Conservation (phyloP, 2,797 vertebrate genomes). For the Cichlasoma orientale region DNA sequence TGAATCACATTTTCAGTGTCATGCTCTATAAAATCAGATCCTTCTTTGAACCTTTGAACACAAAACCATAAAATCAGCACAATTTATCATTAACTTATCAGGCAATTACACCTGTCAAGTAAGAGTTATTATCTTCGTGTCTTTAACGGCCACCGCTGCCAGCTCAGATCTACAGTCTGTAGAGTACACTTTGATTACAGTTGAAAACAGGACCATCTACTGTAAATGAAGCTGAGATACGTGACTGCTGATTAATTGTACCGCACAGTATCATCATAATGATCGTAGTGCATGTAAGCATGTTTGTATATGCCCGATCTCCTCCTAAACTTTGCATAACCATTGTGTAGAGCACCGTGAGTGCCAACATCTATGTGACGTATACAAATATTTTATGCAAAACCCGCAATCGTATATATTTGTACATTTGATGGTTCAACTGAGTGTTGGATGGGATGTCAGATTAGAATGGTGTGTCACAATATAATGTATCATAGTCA, state of each 20-base stretch:
- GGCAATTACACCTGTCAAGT: not conserved
- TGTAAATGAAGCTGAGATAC: not conserved
- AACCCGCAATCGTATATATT: too few species aligned
- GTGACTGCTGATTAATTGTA: not conserved
- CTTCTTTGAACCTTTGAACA: not conserved
- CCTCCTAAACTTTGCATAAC: too few species aligned
- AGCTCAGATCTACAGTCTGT: not conserved
- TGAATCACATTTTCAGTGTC: not conserved
- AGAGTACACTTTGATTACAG: not conserved
- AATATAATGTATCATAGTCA: too few species aligned
- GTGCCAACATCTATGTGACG: too few species aligned
- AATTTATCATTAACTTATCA: not conserved
- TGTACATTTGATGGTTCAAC: too few species aligned
- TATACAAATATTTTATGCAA: too few species aligned
- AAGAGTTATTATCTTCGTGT: not conserved
- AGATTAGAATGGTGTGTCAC: too few species aligned
- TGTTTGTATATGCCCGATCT: too few species aligned
- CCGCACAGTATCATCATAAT: not conserved
- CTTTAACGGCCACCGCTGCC: rapidly evolving
- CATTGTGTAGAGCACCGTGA: too few species aligned
- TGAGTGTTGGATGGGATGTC: too few species aligned
- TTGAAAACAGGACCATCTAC: not conserved
- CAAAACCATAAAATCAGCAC: not conserved
- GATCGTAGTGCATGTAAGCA: too few species aligned
- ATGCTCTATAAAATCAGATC: not conserved